These are phyloP conservation scores for Opisthograptis luteolata DNA, from an alignment of 2,888 invertebrate genomes.

Conservation along the genomic window DNA sequence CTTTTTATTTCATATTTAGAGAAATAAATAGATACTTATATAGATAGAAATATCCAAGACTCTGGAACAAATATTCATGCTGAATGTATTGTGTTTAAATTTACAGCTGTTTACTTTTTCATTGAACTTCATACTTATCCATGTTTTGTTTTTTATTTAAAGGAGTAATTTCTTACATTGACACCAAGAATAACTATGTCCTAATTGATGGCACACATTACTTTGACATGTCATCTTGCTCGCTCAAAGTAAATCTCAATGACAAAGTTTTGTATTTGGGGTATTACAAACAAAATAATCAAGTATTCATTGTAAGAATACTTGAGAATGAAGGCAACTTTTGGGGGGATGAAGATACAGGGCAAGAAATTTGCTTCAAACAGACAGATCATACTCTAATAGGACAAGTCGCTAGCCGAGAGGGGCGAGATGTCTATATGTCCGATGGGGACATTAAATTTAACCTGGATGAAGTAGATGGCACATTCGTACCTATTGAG, in stretches of 20 bases:
- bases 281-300: constrained; percentile 72
- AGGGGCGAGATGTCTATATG: constrained; percentile 69
- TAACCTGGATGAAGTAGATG: constrained; percentile 85
- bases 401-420: constrained; percentile 60
- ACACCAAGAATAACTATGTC: constrained; percentile 61
- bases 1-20: no score
- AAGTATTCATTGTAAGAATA: constrained; percentile 83
- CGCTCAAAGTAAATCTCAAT: constrained; percentile 72
- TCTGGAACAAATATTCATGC: no score
- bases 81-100: no score
- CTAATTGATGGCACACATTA: constrained; percentile 85
- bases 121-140: no score
- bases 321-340: constrained; percentile 78
- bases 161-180: constrained; percentile 86
- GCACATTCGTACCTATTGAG: constrained; percentile 86
- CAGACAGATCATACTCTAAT: constrained; percentile 67
- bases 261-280: constrained; percentile 83
- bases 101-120: no score
- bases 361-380: constrained; percentile 57
- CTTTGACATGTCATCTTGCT: constrained; percentile 73
- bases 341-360: constrained; percentile 73
- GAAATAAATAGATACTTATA: no score
- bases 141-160: constrained; percentile 39
- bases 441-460: constrained; percentile 84
- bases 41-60: no score